A percentile compares a stretch with the other conserved stretches of the same genome.
Evolutionary conservation across 2,113 vertebrate species (phyloP).

Genomic region (Octodon degus): DNA sequence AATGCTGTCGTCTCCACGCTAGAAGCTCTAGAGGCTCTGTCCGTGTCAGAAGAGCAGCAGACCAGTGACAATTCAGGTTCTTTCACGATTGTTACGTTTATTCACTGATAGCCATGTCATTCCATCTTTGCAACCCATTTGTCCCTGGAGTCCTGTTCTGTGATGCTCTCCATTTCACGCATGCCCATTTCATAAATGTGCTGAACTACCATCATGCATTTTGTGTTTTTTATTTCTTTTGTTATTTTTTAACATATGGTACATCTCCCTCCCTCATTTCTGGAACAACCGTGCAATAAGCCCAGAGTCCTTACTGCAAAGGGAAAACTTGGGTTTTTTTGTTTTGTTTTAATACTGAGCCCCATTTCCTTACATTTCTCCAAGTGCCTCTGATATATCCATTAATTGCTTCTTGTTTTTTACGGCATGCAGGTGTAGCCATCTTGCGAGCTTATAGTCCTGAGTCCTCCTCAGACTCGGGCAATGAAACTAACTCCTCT

Average conservation of each 20-base stretch:
- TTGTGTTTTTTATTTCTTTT: slow-evolving; percentile 61
- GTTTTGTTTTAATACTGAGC: slow-evolving; percentile 61
- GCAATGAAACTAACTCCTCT: slow-evolving; percentile 99
- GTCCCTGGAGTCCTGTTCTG: slow-evolving; percentile 85
- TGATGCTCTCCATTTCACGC: slow-evolving; percentile 78
- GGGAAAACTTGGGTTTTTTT: slow-evolving; percentile 55
- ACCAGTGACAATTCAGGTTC: slow-evolving; percentile 99
- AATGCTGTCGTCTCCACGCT: slow-evolving; percentile 94
- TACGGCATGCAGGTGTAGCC: slow-evolving; percentile 97
- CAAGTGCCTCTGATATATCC: slow-evolving; percentile 84
- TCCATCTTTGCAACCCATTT: slow-evolving; percentile 89
- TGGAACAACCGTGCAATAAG: slow-evolving; percentile 86
- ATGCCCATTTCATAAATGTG: slow-evolving; percentile 82
- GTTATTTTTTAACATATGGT: slow-evolving; percentile 64
- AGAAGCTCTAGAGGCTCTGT: slow-evolving; percentile 95
- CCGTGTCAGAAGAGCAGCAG: slow-evolving; percentile 97
- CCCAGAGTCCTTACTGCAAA: slow-evolving; percentile 79
- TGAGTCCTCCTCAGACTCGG: slow-evolving; percentile 98
- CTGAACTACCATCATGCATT: slow-evolving; percentile 71
- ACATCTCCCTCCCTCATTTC: slow-evolving; percentile 59
- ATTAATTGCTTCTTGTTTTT: slow-evolving; percentile 92
- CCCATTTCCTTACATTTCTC: slow-evolving; percentile 82
- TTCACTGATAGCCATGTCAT: slow-evolving; percentile 92
- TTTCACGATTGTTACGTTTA: slow-evolving; percentile 98
- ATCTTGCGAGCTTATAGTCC: slow-evolving; percentile 98